These are phyloP conservation scores for Atherinomorus stipes DNA, from an alignment of 2,113 vertebrate genomes.

Conservation along the genomic window DNA sequence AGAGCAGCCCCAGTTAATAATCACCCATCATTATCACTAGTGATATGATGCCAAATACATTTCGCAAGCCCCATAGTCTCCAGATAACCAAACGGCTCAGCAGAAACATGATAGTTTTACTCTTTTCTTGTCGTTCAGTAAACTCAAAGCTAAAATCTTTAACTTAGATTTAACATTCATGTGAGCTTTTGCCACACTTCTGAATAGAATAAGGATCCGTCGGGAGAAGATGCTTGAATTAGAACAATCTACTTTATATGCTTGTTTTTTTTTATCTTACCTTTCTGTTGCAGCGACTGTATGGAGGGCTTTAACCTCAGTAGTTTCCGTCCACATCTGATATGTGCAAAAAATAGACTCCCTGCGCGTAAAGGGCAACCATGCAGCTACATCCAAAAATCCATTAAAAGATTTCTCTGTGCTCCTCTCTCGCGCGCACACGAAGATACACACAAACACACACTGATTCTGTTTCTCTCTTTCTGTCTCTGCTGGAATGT, in stretches of 20 bases:
- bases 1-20: background rate
- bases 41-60: too few species aligned
- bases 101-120: background rate
- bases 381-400: slow-evolving; percentile 41
- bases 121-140: background rate
- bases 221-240: background rate
- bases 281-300: slow-evolving; percentile 3
- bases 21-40: slow-evolving; percentile 8
- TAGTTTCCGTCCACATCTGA: slow-evolving; percentile 38
- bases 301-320: slow-evolving; percentile 15
- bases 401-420: slow-evolving; percentile 27
- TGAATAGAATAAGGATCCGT: background rate
- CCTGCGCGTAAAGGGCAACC: slow-evolving; percentile 37
- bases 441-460: background rate
- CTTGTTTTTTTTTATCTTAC: slow-evolving; percentile 34
- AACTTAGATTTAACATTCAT: background rate
- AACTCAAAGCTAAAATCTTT: background rate
- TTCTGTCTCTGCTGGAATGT: slow-evolving; percentile 47
- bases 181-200: background rate
- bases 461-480: background rate
- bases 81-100: background rate
- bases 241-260: background rate
- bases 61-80: slow-evolving; percentile 15
- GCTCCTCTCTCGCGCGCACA: slow-evolving; percentile 1
- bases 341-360: slow-evolving; percentile 26